phyloP scores from a whole-genome alignment of 2,888 invertebrate genomes.

The Drosophila kuntzei region DNA sequence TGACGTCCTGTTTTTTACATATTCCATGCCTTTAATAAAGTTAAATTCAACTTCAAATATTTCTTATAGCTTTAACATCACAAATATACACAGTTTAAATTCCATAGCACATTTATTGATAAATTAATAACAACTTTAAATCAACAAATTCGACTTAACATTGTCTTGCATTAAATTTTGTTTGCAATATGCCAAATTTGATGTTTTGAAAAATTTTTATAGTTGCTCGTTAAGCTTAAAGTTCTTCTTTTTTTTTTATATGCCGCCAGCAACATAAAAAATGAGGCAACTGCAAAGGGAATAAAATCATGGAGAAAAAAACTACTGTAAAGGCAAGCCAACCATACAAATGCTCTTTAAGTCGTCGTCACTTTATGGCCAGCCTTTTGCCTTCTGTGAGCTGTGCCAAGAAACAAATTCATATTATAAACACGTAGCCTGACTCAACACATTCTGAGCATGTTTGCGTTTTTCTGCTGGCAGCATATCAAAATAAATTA shows the following conservation, averaged over 20 bases:
- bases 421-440: constrained; percentile 68
- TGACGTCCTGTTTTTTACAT: no score
- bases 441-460: constrained; percentile 53
- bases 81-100: no score
- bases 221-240: constrained; percentile 45
- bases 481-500: constrained; percentile 64
- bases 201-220: constrained; percentile 36
- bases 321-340: constrained; percentile 49
- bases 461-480: constrained; percentile 44
- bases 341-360: constrained; percentile 65
- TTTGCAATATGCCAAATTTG: constrained; percentile 25
- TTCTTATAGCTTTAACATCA: no score
- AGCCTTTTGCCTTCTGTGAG: constrained; percentile 21
- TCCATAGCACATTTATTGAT: no score
- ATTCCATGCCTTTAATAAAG: no score
- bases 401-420: constrained; percentile 55
- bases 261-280: constrained; percentile 44
- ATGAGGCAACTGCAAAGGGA: constrained; percentile 36
- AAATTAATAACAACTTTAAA: no score
- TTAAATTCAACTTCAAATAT: no score
- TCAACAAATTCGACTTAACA: no score
- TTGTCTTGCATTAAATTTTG: constrained; percentile 22
- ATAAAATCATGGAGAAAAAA: constrained; percentile 30
- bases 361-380: constrained; percentile 35
- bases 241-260: constrained; percentile 8